Evolutionary conservation across 2,113 vertebrate species (phyloP).

Genomic region (Dipodomys stephensi): DNA sequence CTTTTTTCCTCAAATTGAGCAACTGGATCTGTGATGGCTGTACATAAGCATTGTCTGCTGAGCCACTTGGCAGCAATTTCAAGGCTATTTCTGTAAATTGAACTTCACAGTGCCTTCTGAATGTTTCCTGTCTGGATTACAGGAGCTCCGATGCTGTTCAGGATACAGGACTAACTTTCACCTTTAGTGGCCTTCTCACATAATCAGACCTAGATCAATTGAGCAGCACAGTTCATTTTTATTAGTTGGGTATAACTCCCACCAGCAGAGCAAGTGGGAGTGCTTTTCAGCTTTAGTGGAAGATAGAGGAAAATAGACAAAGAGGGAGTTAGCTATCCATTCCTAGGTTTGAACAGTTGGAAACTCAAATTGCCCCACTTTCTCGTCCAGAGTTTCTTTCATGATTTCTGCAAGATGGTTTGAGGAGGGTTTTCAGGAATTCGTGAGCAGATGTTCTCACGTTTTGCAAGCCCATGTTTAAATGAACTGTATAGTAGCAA

Average conservation of each 20-base stretch:
- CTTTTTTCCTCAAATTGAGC: slow-evolving; percentile 57
- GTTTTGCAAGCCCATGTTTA: slow-evolving; percentile 12
- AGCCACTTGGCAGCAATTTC: slow-evolving; percentile 67
- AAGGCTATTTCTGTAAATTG: slow-evolving; percentile 74
- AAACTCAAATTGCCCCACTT: slow-evolving; percentile 10
- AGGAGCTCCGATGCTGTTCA: not conserved
- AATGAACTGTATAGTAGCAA: not conserved
- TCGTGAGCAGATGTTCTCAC: not conserved
- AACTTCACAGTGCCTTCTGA: slow-evolving; percentile 63
- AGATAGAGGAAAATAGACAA: slow-evolving; percentile 36
- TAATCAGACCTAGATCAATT: slow-evolving; percentile 41
- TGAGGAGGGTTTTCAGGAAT: not conserved
- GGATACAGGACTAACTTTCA: slow-evolving; percentile 28
- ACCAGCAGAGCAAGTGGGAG: slow-evolving; percentile 50
- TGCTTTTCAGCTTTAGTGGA: slow-evolving; percentile 60
- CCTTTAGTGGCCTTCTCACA: slow-evolving; percentile 57
- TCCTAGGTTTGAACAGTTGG: slow-evolving; percentile 25
- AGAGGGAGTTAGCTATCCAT: not conserved
- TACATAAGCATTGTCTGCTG: slow-evolving; percentile 53
- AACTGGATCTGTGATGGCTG: slow-evolving; percentile 40
- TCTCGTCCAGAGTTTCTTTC: slow-evolving; percentile 28
- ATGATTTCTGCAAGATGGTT: slow-evolving; percentile 31
- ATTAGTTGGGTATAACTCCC: slow-evolving; percentile 49
- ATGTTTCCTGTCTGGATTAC: slow-evolving; percentile 31
- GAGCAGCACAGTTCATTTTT: slow-evolving; percentile 52